Evolutionary conservation across 1,140 invertebrate genomes (phyloP), one percentile per base, ranked within the genome.

Genomic region (Hirudo medicinalis): DNA sequence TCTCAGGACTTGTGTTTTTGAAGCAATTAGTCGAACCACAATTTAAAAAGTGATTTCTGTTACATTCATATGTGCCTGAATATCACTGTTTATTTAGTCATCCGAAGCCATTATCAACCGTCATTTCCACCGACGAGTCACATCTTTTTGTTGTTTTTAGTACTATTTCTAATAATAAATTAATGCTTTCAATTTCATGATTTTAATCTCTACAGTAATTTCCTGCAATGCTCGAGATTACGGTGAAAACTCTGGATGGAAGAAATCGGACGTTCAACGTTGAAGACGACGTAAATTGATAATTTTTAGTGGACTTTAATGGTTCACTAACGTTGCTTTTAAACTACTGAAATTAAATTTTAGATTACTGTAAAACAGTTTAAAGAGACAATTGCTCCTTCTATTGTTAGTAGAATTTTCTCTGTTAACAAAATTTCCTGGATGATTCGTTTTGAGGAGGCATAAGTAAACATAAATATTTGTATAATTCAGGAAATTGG

Each of bases 171-270:
- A 11, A 0, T 13, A 13, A n/a, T 63, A 19, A 63, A 63, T 19
- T 19, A 25, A 11, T 63, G 29, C 17, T 63, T 63, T 63, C 15
- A 22, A 19, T 25, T 22, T 63, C 29, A 22, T 13, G 57, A 63
- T 63, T 32, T 63, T n/a, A 22, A 63, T 22, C 20, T 15, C 29
- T 4, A 25, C 57, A 63, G 57, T n/a, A 6, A 63, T 63, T 25
- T 22, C 11, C 53, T 55, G 32, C 78, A 73, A 90, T 91, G 88
- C 88, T 92, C 84, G 87, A 89, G 76, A 82, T 93, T 60, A 92
- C 89, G 73, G 89, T 96, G 57, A 94, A 94, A 83, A 96, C 92
- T 32, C 85, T 96, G 76, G 91, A 96, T 86, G 91, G 91, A 13
- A 89, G 89, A 78, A 93, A 93, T 85, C 90, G 91, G 80, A 83